Evolutionary conservation across 1,140 invertebrate genomes (phyloP), one percentile per base, ranked within the genome.

Genomic region (Eumeta japonica): DNA sequence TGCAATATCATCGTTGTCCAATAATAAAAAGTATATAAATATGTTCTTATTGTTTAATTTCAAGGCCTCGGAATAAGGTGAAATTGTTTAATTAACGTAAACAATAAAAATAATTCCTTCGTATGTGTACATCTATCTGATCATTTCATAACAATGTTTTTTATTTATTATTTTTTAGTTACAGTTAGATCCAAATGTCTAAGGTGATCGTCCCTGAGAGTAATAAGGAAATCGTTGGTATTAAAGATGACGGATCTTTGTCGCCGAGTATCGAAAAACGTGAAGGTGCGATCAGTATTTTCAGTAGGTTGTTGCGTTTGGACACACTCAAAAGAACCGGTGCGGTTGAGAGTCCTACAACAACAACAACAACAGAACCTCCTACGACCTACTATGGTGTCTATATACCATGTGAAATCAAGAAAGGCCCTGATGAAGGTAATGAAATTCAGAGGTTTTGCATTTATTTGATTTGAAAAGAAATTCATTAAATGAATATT

Each of bases 361-460:
- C 10, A 5, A 7, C 9, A 17, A 53, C 58, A 20, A 29, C 47
- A 30, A 41, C 50, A 3, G 70, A 75, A 24, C 58, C 70, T 1
- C 49, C 53, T 9, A 52, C 46, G 2, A 72, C 57, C 4, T 77
- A 68, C 31, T 77, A 75, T 45, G 75, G 70, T 35, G 73, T 77
- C 7, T 77, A 72, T 43, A 75, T 77, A 54, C 75, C 75, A 9
- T 75, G 68, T 46, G 75, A 77, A 59, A 65, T 68, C 3, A 75
- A 72, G 41, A 72, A 72, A 46, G 72, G 70, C 29, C 64, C 67
- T 17, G 73, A 75, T 55, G 68, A 75, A 72, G 68, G 72, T 77
- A 54, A 45, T n/a, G n/a, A n/a, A n/a, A n/a, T n/a, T n/a, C n/a
- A n/a, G n/a, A n/a, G 28, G 18, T 38, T 36, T 28, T 43, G 5